Evolutionary conservation across 2,113 vertebrate genomes (phyloP).

Genomic region (Dermatemys mawii): DNA sequence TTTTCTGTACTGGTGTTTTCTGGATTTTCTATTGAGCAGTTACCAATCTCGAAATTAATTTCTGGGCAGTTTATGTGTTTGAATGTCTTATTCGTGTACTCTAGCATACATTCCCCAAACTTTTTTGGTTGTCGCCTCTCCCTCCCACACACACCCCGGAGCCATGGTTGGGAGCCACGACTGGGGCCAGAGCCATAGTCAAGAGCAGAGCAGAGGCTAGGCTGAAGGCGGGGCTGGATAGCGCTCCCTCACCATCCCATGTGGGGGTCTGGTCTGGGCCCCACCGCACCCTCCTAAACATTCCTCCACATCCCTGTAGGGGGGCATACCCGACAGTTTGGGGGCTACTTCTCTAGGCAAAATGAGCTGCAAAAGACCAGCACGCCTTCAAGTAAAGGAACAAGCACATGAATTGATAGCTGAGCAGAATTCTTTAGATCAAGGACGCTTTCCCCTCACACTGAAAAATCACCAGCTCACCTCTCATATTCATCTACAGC

Average conservation of each 20-base stretch:
- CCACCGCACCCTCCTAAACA: too few species aligned
- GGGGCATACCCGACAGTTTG: too few species aligned
- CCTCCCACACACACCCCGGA: background rate
- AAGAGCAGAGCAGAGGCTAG: too few species aligned
- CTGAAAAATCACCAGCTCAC: constrained; percentile 72
- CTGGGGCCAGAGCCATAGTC: too few species aligned
- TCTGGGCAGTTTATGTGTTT: background rate
- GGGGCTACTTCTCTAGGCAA: background rate
- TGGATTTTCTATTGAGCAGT: background rate
- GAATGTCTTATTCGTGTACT: background rate
- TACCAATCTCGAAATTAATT: background rate
- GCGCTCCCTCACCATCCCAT: too few species aligned
- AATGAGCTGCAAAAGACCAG: background rate
- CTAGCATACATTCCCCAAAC: background rate
- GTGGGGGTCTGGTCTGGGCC: too few species aligned
- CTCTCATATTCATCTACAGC: constrained; percentile 92
- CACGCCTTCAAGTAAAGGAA: background rate
- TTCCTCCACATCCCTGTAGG: too few species aligned
- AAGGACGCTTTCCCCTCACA: background rate
- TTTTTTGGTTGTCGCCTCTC: too few species aligned
- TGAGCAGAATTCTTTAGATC: background rate
- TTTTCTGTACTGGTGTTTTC: background rate
- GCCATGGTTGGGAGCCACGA: too few species aligned
- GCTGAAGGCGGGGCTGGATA: too few species aligned
- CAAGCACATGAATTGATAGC: background rate